Conservation (phyloP, 2,113 vertebrate genomes). For the Nothoprocta perdicaria region DNA sequence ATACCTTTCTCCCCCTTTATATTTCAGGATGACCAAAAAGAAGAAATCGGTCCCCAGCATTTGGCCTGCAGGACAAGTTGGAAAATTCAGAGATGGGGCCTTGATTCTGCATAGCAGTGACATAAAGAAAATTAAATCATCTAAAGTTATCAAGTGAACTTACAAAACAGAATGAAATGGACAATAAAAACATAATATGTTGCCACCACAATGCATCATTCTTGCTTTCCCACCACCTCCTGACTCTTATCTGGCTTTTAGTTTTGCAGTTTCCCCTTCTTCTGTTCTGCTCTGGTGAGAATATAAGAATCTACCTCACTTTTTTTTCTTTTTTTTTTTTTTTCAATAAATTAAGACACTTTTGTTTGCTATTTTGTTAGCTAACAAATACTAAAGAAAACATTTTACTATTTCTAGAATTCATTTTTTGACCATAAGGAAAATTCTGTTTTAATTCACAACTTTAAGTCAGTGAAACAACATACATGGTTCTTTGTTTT, state of each 20-base stretch:
- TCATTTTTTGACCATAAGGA: not conserved
- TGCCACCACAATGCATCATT: not conserved
- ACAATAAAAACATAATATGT: not conserved
- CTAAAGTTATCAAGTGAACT: conserved; percentile 77
- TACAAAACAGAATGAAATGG: not conserved
- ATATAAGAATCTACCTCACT: not conserved
- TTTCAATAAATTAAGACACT: conserved; percentile 7
- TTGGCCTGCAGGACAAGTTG: conserved; percentile 85
- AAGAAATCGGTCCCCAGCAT: conserved; percentile 74
- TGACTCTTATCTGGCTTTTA: not conserved
- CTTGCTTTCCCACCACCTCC: not conserved
- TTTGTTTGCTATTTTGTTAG: not conserved
- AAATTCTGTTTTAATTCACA: not conserved
- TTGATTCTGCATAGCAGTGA: conserved; percentile 87
- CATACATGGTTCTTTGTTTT: not conserved
- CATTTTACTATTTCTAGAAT: not conserved
- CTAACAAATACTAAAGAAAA: not conserved
- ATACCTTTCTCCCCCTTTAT: not conserved
- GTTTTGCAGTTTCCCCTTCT: not conserved
- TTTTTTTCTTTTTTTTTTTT: not conserved
- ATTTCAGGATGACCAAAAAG: conserved; percentile 81
- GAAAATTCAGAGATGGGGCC: conserved; percentile 92
- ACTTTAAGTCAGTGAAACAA: not conserved
- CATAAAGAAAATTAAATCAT: conserved; percentile 89
- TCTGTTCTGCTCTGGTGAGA: not conserved